Evolutionary conservation across 2,888 invertebrate species (phyloP), one percentile per base, ranked within the genome.

Genomic region (Cremastinae sp.): DNA sequence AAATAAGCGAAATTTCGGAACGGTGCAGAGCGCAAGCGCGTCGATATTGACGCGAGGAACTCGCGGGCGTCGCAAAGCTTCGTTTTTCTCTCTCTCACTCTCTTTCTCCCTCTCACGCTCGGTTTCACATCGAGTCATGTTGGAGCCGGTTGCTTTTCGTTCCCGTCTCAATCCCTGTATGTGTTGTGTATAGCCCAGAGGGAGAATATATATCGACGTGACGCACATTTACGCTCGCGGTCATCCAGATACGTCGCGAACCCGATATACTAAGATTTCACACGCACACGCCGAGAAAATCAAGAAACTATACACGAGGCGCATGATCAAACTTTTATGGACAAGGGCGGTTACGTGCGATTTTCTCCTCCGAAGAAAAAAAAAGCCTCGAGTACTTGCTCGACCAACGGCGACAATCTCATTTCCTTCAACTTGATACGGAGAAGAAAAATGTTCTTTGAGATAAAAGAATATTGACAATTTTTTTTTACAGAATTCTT

Each of bases 1-100:
- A 62, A 68, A 66, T 43, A 56, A 51, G 45, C 68, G 65, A 61
- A 47, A 76, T 72, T 75, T 59, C 53, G 51, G 73, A 39, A 45
- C 70, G 71, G 68, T 78, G n/a, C n/a, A 77, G 62, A 41, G 88
- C 88, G 88, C 88, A 82, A 81, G 87, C 88, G 86, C 85, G 81
- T 74, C 80, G 79, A 82, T 88, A 88, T 88, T 88, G 88, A 88
- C 88, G 87, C 75, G 64, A 62, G 37, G 2, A 20, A 66, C 61
- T 53, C 61, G 64, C 64, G 69, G 73, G 65, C 69, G 76, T 76
- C 69, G 76, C 64, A 68, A 69, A 64, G 68, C 64, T 72, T 39
- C 69, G 74, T 79, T 79, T 82, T 82, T 82, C 83, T 53, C 39
- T 39, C 41, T 51, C 64, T 16, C 53, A 53, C 53, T 28, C 47